Conservation (phyloP, 2,113 vertebrate species). For the Cryptotis parvus region DNA sequence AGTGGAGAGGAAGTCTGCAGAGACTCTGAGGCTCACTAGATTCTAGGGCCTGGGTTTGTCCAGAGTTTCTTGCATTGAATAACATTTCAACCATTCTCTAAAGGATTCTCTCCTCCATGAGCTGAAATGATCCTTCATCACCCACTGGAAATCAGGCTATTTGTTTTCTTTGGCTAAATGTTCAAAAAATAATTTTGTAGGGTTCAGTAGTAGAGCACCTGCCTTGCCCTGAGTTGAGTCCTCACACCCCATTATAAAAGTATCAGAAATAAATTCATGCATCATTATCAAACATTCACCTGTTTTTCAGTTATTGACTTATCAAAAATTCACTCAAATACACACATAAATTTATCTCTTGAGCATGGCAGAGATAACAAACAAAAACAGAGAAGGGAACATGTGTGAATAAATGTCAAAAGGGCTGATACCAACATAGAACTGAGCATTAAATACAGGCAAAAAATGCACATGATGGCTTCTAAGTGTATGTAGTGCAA, state of each 20-base stretch:
- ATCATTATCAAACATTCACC: neutral
- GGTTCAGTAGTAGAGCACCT: neutral
- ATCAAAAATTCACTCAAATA: neutral
- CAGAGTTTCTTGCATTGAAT: neutral
- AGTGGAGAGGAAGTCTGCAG: too few relatives aligned
- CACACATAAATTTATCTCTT: neutral
- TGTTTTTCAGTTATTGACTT: neutral
- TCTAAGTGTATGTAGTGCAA: too few relatives aligned
- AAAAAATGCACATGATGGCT: too few relatives aligned
- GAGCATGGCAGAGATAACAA: too few relatives aligned
- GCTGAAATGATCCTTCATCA: neutral
- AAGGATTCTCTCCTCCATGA: neutral
- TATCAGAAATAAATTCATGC: too few relatives aligned
- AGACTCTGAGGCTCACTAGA: too few relatives aligned
- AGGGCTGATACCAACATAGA: too few relatives aligned
- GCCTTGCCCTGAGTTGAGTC: neutral
- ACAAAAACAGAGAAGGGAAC: too few relatives aligned
- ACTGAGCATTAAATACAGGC: too few relatives aligned
- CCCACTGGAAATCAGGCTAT: neutral
- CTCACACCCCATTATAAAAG: too few relatives aligned
- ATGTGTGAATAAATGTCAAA: too few relatives aligned
- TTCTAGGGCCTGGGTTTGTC: too few relatives aligned
- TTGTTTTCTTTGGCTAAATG: neutral
- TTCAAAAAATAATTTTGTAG: neutral
- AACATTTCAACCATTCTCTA: neutral